Conservation (phyloP, 1,140 invertebrate genomes). For the Centruroides vittatus region DNA sequence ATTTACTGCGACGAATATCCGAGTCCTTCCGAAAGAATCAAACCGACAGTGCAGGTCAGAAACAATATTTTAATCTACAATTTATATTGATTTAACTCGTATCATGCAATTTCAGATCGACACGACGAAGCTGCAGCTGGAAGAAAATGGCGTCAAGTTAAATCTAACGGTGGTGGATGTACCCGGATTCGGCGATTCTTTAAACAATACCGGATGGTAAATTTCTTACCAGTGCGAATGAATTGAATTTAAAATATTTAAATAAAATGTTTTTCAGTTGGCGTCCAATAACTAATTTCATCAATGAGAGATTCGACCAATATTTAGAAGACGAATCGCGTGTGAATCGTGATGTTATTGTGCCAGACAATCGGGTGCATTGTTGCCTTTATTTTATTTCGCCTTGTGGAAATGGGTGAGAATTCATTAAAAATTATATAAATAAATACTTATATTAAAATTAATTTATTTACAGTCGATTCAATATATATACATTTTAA, state of each 20-base stretch:
- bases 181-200: conserved; percentile 50
- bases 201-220: conserved; percentile 48
- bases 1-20: conserved; percentile 81
- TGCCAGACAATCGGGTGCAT: conserved; percentile 64
- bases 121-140: conserved; percentile 74
- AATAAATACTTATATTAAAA: too few relatives aligned
- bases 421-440: too few relatives aligned
- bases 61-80: too few relatives aligned
- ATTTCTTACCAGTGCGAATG: background rate
- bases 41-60: conserved; percentile 74
- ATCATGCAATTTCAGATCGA: conserved; percentile 48
- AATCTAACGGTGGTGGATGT: conserved; percentile 46
- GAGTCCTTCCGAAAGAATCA: conserved; percentile 63
- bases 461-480: too few relatives aligned
- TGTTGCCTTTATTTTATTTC: conserved; percentile 98
- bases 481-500: background rate
- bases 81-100: too few relatives aligned
- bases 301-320: conserved; percentile 93
- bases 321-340: conserved; percentile 82
- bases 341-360: conserved; percentile 52
- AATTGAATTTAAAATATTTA: too few relatives aligned
- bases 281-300: conserved; percentile 93
- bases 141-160: conserved; percentile 43
- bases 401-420: conserved; percentile 78
- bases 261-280: conserved; percentile 44